Percentiles rank a stretch among this genome's conserved stretches.
phyloP scores from a whole-genome alignment of 2,797 vertebrate genomes.

The Agapornis canus region DNA sequence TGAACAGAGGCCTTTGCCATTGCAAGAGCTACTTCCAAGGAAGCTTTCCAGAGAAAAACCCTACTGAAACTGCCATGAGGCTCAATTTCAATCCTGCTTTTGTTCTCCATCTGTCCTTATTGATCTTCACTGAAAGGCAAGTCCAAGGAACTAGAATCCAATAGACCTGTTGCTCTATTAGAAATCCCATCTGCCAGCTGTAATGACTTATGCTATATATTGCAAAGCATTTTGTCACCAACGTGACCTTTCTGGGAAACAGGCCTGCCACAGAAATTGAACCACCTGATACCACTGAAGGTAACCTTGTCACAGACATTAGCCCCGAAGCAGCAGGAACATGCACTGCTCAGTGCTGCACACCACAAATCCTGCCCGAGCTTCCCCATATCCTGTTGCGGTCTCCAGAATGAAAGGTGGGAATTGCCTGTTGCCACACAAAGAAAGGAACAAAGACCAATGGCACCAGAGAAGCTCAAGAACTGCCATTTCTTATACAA shows the following conservation, averaged over 20 bases:
- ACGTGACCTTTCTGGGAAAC: not conserved
- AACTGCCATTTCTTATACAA: not conserved
- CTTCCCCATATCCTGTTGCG: not conserved
- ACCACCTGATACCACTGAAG: not conserved
- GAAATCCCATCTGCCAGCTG: not conserved
- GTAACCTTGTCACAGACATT: rapidly evolving
- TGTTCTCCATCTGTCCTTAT: not conserved
- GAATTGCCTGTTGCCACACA: not conserved
- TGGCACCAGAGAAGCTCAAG: not conserved
- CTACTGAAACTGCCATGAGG: not conserved
- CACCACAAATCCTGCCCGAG: not conserved
- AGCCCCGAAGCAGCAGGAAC: not conserved
- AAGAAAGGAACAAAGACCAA: not conserved
- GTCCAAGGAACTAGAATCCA: not conserved
- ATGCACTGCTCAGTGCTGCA: not conserved
- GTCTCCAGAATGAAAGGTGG: not conserved
- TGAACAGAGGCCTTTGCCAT: not conserved
- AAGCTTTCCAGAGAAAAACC: not conserved
- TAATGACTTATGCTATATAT: not conserved
- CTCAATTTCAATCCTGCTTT: not conserved
- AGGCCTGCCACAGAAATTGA: not conserved
- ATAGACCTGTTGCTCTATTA: conserved; percentile 1
- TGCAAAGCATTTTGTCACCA: not conserved
- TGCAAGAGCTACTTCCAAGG: not conserved
- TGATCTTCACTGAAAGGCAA: not conserved